Base-by-base conservation (phyloP, 2,113 vertebrate species). In the Struthio camelus region DNA sequence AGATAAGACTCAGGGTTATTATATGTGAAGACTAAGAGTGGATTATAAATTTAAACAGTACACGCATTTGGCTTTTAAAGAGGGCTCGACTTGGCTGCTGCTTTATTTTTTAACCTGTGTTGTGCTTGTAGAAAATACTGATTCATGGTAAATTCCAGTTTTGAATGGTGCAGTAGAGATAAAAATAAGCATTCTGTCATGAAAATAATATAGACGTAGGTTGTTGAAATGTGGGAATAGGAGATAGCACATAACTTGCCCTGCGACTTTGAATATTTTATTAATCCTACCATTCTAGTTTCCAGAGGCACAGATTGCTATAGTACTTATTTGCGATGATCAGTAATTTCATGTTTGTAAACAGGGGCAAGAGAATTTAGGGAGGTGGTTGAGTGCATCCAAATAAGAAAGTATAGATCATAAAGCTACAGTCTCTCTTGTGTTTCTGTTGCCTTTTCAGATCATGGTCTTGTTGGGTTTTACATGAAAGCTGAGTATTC, bases 1-100 rank as follows among this genome's bases (percentile, higher is more conserved):
- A 69, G 36, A 48, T 89, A 88, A 50, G 50, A 80, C 54, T 62
- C 50, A 73, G n/a, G 22, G 94, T 88, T 96, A 36, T 23, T 80
- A 56, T 38, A 65, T 76, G n/a, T 85, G 66, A 76, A 69, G 11
- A 58, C 53, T 93, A 30, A 42, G 48, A 87, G 67, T 77, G 23
- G 10, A 32, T 90, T 94, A 66, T 87, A 44, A 48, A 80, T 90
- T 83, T 85, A 69, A 90, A 42, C 34, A 53, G 38, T 56, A 34
- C 11, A 4, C 58, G 32, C 51, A 14, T 94, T 88, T 92, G 46
- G 42, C 83, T 96, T 36, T 90, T 61, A 59, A 14, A n/a, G 76
- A 67, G 36, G 42, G 32, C 75, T 83, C 42, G 50, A 90, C 25
- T 40, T 93, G 66, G 36, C 65, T 92, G 72, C 30, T 32, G n/a